Evolutionary conservation across 2,113 vertebrate genomes (phyloP).

Genomic region (Bettongia penicillata): DNA sequence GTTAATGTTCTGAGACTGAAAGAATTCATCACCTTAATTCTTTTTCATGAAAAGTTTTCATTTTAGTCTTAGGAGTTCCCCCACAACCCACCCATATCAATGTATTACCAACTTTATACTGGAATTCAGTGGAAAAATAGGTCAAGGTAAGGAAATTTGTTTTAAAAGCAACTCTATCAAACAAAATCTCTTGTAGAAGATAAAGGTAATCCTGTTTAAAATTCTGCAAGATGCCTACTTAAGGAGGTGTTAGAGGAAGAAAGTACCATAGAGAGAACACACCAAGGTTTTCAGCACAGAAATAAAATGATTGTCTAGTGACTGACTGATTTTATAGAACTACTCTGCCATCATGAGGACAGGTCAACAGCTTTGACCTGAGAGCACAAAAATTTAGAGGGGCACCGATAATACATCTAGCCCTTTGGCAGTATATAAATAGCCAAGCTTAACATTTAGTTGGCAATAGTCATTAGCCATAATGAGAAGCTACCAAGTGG

Average conservation of each 20-base stretch:
- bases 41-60: background rate
- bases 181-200: slow-evolving; percentile 14
- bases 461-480: background rate
- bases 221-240: background rate
- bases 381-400: background rate
- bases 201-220: background rate
- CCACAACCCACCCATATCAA: background rate
- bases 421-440: background rate
- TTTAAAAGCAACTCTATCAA: background rate
- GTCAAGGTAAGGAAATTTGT: background rate
- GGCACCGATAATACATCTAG: background rate
- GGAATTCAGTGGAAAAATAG: background rate
- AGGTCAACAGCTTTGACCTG: background rate
- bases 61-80: background rate
- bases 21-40: accelerated
- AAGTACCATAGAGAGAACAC: background rate
- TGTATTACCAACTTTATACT: background rate
- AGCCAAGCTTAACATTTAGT: background rate
- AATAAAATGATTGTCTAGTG: slow-evolving; percentile 29
- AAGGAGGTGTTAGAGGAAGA: background rate
- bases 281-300: background rate
- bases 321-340: slow-evolving; percentile 28
- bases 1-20: accelerated
- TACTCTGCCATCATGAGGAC: background rate
- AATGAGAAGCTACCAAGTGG: background rate